Evolutionary conservation across 2,888 invertebrate genomes (phyloP).

Genomic region (Plagiodera versicolora): DNA sequence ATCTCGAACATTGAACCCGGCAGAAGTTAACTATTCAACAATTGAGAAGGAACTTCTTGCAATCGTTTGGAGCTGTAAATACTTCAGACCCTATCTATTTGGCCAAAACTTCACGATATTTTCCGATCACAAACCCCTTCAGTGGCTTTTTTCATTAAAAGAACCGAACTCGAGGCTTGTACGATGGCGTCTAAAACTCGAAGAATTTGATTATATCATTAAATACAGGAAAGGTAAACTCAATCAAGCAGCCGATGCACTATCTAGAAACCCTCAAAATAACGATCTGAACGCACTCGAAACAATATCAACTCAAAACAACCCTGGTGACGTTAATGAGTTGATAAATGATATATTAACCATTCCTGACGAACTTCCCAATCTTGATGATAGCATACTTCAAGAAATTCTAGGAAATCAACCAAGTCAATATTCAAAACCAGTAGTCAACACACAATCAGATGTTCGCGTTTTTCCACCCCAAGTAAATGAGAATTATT

Average conservation of each 20-base stretch:
- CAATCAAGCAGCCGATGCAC: conserved; percentile 11
- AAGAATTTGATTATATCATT: conserved; percentile 10
- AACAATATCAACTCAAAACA: background rate
- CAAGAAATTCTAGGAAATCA: background rate
- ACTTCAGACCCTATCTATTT: conserved; percentile 15
- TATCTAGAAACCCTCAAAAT: conserved; percentile 4
- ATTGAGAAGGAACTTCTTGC: conserved; percentile 17
- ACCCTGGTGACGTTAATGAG: conserved; percentile 1
- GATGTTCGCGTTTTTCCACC: background rate
- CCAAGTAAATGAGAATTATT: background rate
- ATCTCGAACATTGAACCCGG: conserved; percentile 18
- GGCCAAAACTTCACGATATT: conserved; percentile 12
- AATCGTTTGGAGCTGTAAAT: conserved; percentile 17
- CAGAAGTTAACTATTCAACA: conserved; percentile 17
- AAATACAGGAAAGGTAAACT: conserved; percentile 8
- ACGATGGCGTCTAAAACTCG: conserved; percentile 9
- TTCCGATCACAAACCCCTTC: conserved; percentile 32
- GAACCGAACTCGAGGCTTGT: conserved; percentile 4
- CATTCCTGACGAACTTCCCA: background rate
- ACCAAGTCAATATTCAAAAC: background rate
- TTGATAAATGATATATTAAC: background rate
- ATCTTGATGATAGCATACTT: background rate
- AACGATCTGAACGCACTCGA: conserved; percentile 9
- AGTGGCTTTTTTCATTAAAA: conserved; percentile 5
- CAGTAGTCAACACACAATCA: background rate